These are phyloP conservation scores for Schizothorax lantsangensis DNA, from an alignment of 2,797 vertebrate genomes.

Conservation along the genomic window DNA sequence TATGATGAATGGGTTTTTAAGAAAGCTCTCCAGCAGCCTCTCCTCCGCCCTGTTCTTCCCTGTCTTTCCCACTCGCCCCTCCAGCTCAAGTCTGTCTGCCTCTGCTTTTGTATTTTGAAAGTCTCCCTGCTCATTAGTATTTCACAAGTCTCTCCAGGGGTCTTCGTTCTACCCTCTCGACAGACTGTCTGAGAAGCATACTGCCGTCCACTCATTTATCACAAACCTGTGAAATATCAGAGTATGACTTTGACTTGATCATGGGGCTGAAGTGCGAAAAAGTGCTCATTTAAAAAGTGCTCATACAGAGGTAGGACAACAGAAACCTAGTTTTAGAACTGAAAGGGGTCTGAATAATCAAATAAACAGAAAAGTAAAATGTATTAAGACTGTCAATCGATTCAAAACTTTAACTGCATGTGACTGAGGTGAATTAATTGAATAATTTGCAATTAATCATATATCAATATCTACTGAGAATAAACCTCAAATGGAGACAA, in stretches of 20 bases:
- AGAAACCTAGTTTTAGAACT: not conserved
- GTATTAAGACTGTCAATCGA: not conserved
- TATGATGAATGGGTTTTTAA: slow-evolving; percentile 48
- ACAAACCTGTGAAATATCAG: slow-evolving; percentile 13
- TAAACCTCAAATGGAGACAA: not conserved
- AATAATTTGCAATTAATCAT: not conserved
- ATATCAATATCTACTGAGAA: not conserved
- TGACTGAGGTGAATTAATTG: not conserved
- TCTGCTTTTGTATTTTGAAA: slow-evolving; percentile 42
- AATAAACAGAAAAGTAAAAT: not conserved
- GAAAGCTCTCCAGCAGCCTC: slow-evolving; percentile 28
- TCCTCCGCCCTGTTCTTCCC: not conserved
- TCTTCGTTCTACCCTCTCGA: slow-evolving; percentile 22
- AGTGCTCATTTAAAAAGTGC: slow-evolving; percentile 27
- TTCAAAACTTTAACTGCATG: not conserved
- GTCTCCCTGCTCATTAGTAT: slow-evolving; percentile 47
- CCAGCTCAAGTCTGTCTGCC: slow-evolving; percentile 12
- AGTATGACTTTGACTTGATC: slow-evolving; percentile 3
- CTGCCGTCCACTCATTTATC: slow-evolving; percentile 42
- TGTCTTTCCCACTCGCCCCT: slow-evolving; percentile 22
- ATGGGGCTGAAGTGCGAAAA: not conserved
- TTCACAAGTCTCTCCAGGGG: slow-evolving; percentile 38
- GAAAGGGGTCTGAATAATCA: not conserved
- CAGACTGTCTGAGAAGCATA: slow-evolving; percentile 33
- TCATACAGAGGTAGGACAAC: not conserved